Base-by-base conservation (phyloP, 2,888 invertebrate species). In the Cryptus armator region DNA sequence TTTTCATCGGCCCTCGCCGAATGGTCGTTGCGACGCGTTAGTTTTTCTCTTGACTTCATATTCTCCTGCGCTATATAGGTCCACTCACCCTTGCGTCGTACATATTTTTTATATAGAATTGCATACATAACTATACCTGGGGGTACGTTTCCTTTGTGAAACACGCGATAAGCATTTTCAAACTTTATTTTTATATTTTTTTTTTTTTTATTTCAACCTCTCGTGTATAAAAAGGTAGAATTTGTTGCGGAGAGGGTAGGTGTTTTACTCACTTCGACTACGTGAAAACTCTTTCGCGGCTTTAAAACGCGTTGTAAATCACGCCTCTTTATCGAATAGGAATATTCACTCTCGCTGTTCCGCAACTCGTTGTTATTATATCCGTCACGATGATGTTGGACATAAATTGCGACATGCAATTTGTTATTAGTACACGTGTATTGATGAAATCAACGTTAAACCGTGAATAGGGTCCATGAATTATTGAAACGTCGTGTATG, bases 1-100 rank as follows among this genome's bases (percentile, higher is more conserved):
- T 66, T 81, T 74, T 67, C 48, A 74, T 68, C 48, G 46, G n/a
- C 10, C 46, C 67, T 14, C 51, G 9, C 24, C 24, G 56, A 75
- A 75, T 48, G 29, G 44, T 14, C 46, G 56, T 81, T 46, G 46
- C 29, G 12, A 44, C 29, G 24, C 46, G 59, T 59, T 62, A 68
- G 46, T 70, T 46, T 78, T 78, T 59, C 37, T 66, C 10, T 19
- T 24, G 10, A 44, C 19, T 43, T 32, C 14, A n/a, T 67, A 14
- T 24, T 66, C 12, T 44, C 10, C 19, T 9, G 56, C 9, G 56
- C 16, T 9, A 6, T 53, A 56, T 19, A 56, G 9, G 10, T 16
- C 56, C 16, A 14, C 46, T 4, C 43, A 16, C 12, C 46, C 24
- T 67, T 48, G 2, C 2, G 16, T 56, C 44, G 19, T 43, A 44